A percentile compares a stretch with the other conserved stretches of the same genome.
phyloP scores from a whole-genome alignment of 2,888 invertebrate species.

The Heliconius sara region DNA sequence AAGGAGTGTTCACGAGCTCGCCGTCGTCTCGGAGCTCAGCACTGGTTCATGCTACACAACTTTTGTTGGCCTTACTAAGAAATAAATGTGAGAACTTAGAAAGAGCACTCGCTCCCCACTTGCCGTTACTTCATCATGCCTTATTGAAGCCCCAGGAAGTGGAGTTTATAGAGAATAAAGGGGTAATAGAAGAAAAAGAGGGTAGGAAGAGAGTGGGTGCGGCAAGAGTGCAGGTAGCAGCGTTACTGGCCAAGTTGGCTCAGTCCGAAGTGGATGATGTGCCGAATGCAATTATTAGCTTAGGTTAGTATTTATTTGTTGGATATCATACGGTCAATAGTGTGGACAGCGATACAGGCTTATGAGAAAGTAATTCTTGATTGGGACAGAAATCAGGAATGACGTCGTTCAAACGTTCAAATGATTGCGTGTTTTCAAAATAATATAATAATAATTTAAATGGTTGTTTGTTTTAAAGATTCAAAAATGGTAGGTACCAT shows the following conservation, averaged over 20 bases:
- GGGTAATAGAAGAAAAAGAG: no score
- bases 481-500: no score
- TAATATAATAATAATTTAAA: no score
- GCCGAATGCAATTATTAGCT: conserved; percentile 86
- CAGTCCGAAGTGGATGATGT: conserved; percentile 88
- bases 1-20: conserved; percentile 87
- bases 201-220: conserved; percentile 78
- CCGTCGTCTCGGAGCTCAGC: conserved; percentile 87
- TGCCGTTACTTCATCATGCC: conserved; percentile 77
- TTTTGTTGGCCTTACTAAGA: conserved; percentile 87
- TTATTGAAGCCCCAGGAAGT: conserved; percentile 57
- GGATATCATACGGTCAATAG: background rate
- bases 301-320: conserved; percentile 59
- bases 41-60: conserved; percentile 91
- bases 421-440: no score
- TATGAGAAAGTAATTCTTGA: no score
- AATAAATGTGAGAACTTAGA: conserved; percentile 61
- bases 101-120: conserved; percentile 73
- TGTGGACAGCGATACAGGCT: no score
- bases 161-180: no score
- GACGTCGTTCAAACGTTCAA: no score
- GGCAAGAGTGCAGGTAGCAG: conserved; percentile 89
- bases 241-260: conserved; percentile 89
- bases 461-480: no score
- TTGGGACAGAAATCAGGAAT: no score